phyloP scores from a whole-genome alignment of 1,140 invertebrate species.

The Zaprionus davidi region DNA sequence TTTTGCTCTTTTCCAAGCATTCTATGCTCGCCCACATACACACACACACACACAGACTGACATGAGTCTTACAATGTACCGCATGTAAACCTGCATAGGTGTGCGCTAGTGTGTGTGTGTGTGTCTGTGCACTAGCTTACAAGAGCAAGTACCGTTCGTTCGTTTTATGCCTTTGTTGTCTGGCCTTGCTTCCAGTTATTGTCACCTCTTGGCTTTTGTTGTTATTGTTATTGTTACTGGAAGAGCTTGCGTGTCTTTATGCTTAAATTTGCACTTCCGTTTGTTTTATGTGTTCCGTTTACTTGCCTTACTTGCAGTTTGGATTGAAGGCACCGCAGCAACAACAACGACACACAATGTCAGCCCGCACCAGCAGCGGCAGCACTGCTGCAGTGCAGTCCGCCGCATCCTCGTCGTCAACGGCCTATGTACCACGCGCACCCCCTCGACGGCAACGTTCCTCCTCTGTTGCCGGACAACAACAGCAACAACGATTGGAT shows the following conservation, averaged over 20 bases:
- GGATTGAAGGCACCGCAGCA: background rate
- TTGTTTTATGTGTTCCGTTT: slow-evolving; percentile 32
- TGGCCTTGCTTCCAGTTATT: slow-evolving; percentile 45
- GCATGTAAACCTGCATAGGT: background rate
- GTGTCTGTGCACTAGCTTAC: slow-evolving; percentile 18
- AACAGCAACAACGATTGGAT: slow-evolving; percentile 66
- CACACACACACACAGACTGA: slow-evolving; percentile 17
- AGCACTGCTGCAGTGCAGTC: slow-evolving; percentile 19
- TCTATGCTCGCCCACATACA: slow-evolving; percentile 45
- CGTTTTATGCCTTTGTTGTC: slow-evolving; percentile 68
- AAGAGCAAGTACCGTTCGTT: slow-evolving; percentile 41
- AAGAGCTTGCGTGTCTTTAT: slow-evolving; percentile 52
- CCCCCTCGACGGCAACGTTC: slow-evolving; percentile 70
- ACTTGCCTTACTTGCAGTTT: slow-evolving; percentile 14
- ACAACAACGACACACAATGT: slow-evolving; percentile 46
- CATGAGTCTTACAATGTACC: slow-evolving; percentile 2
- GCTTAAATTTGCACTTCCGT: slow-evolving; percentile 72
- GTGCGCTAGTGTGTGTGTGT: slow-evolving; percentile 32
- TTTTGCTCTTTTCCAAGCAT: slow-evolving; percentile 32
- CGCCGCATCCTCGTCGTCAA: slow-evolving; percentile 44
- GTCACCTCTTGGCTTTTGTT: slow-evolving; percentile 32
- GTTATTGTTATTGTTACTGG: slow-evolving; percentile 22
- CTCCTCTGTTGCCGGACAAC: slow-evolving; percentile 76
- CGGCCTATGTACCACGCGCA: slow-evolving; percentile 68
- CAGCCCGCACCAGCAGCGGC: slow-evolving; percentile 60